Conservation (phyloP, 2,113 vertebrate species). For the Candoia aspera region DNA sequence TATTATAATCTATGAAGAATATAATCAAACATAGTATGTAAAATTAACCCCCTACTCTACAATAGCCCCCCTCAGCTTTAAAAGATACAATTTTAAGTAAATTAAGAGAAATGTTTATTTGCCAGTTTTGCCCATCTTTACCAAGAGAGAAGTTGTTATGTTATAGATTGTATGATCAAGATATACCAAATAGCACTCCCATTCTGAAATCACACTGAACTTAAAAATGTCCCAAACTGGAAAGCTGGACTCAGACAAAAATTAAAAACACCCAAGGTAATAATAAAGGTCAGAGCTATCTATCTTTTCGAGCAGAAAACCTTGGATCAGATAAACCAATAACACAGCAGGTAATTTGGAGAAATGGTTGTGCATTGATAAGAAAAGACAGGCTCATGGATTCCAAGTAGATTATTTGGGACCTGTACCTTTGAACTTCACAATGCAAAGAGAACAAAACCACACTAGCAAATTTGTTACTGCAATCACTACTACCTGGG, state of each 20-base stretch:
- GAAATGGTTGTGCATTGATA: neutral
- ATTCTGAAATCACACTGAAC: neutral
- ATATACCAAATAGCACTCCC: neutral
- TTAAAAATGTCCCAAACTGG: neutral
- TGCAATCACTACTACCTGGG: neutral
- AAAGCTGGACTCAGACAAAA: neutral
- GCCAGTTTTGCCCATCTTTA: constrained; percentile 29
- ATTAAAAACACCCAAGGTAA: neutral
- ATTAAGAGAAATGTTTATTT: constrained; percentile 58
- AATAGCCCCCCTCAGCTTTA: constrained; percentile 26
- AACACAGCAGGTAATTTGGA: neutral
- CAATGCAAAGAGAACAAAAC: neutral
- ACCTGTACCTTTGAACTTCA: neutral
- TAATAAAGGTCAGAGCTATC: neutral
- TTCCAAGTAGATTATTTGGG: neutral
- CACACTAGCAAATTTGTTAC: too few species aligned
- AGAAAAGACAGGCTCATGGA: neutral
- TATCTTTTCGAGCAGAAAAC: neutral
- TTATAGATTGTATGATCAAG: neutral
- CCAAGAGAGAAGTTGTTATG: neutral
- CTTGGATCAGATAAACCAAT: neutral
- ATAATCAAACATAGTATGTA: constrained; percentile 42
- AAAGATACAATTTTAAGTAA: constrained; percentile 30
- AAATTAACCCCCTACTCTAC: constrained; percentile 52
- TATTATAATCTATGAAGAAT: constrained; percentile 44